phyloP scores from a whole-genome alignment of 2,113 vertebrate species.

The Dryoscopus gambensis region DNA sequence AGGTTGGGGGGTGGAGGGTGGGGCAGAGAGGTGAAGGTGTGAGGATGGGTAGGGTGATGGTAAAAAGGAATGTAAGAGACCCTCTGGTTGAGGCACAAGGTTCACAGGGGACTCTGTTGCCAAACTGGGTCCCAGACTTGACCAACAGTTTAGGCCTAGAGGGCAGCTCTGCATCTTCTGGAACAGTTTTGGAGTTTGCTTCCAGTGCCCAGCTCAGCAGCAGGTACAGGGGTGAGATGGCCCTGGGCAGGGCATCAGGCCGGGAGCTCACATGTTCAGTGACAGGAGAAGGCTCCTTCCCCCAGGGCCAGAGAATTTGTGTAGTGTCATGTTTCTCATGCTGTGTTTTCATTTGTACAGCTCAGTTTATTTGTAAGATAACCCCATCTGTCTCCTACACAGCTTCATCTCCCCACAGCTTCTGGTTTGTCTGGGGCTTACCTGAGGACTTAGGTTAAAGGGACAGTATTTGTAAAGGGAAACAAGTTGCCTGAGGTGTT shows the following conservation, averaged over 20 bases:
- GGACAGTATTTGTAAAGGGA: not conserved
- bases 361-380: not conserved
- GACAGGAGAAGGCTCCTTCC: not conserved
- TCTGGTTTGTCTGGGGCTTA: not conserved
- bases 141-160: too few species aligned
- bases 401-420: not conserved
- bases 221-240: not conserved
- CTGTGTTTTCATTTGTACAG: not conserved
- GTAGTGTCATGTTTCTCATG: not conserved
- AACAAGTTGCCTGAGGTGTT: not conserved
- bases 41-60: not conserved
- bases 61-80: too few species aligned
- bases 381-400: not conserved
- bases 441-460: not conserved
- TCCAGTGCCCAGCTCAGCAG: not conserved
- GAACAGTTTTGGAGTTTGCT: not conserved
- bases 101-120: too few species aligned
- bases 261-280: rapidly evolving
- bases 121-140: too few species aligned
- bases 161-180: not conserved
- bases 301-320: not conserved
- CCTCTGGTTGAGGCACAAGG: too few species aligned
- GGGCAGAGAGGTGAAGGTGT: not conserved
- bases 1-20: not conserved
- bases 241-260: rapidly evolving